A percentile compares a stretch with the other conserved stretches of the same genome.
Evolutionary conservation across 1,140 invertebrate genomes (phyloP).

Genomic region (Apis dorsata): DNA sequence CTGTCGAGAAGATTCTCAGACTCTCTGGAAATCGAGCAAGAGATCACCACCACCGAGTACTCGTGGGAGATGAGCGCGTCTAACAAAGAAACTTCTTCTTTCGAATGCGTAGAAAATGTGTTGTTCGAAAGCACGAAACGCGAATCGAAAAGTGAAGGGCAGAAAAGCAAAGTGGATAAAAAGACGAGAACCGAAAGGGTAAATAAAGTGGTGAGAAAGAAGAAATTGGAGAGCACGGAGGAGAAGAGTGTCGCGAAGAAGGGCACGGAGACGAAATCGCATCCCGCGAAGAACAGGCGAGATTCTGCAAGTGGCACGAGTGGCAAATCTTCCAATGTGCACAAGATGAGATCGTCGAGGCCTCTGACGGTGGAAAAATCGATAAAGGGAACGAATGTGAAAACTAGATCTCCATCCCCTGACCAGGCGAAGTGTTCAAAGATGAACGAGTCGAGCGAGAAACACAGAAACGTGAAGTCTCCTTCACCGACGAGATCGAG

Average conservation of each 20-base stretch:
- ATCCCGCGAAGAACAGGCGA: background rate
- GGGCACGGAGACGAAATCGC: background rate
- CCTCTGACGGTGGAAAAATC: background rate
- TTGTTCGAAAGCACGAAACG: background rate
- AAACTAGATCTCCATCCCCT: constrained; percentile 61
- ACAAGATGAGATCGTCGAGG: constrained; percentile 17
- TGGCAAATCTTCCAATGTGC: background rate
- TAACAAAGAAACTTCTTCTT: background rate
- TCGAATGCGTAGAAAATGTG: background rate
- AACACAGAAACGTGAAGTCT: constrained; percentile 26
- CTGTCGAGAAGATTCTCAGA: constrained; percentile 47
- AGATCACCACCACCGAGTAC: constrained; percentile 10
- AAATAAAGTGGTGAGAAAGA: background rate
- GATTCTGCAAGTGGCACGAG: background rate
- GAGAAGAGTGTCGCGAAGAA: background rate
- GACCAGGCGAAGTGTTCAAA: constrained; percentile 54
- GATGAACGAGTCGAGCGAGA: constrained; percentile 20
- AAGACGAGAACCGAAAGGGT: background rate
- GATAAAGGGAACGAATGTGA: background rate
- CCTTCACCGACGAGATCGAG: constrained; percentile 42
- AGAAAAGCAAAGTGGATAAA: background rate
- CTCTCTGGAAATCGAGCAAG: constrained; percentile 33
- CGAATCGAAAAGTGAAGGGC: background rate
- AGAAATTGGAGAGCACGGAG: background rate
- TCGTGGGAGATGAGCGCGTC: constrained; percentile 26